These are phyloP conservation scores for Saguinus imperator DNA, from an alignment of 2,113 vertebrate genomes.

Conservation along the genomic window DNA sequence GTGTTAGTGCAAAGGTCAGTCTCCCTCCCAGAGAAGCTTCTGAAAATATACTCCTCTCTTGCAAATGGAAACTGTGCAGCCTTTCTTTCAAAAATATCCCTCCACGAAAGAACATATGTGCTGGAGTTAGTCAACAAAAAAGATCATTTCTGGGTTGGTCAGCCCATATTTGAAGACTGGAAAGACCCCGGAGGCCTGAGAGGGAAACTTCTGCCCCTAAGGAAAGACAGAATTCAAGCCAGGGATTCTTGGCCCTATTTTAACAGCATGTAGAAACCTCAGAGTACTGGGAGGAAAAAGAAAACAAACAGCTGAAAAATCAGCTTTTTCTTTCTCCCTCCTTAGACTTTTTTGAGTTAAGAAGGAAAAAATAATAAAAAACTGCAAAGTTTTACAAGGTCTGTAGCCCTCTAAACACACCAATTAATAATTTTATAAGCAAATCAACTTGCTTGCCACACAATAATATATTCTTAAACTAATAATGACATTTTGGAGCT, in stretches of 20 bases:
- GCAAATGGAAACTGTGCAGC: background rate
- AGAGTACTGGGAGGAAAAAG: constrained; percentile 46
- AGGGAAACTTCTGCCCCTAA: background rate
- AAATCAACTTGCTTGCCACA: constrained; percentile 34
- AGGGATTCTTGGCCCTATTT: constrained; percentile 42
- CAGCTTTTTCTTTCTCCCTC: constrained; percentile 48
- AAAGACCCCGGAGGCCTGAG: constrained; percentile 39
- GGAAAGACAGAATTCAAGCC: constrained; percentile 47
- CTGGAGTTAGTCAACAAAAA: constrained; percentile 8
- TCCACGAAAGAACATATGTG: background rate
- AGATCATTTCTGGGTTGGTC: constrained; percentile 41
- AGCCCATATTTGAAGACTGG: constrained; percentile 19
- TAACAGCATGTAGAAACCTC: constrained; percentile 50
- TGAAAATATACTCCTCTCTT: constrained; percentile 35
- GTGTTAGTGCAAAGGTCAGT: background rate
- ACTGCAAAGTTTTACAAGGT: constrained; percentile 6
- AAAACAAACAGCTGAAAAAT: constrained; percentile 70
- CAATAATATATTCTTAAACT: background rate
- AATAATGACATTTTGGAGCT: constrained; percentile 10
- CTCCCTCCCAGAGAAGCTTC: background rate
- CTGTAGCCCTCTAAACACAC: constrained; percentile 18
- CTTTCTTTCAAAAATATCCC: constrained; percentile 33
- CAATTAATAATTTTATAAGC: constrained; percentile 33
- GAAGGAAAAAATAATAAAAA: background rate
- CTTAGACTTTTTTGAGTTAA: constrained; percentile 33